Conservation (phyloP, 2,888 invertebrate genomes). For the Harmothoe impar region DNA sequence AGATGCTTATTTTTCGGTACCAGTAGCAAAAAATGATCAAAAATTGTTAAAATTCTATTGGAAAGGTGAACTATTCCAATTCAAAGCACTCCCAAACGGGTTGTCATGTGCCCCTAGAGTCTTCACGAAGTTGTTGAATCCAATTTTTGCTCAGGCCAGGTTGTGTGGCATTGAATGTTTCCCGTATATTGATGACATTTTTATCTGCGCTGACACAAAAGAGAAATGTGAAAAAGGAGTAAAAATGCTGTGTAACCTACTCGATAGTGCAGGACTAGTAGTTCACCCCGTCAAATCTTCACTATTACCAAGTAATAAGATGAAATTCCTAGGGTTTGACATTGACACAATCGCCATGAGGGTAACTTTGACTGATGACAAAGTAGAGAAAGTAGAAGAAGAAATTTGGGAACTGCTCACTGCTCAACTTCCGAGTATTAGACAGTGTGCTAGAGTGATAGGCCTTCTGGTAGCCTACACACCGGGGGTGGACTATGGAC, state of each 20-base stretch:
- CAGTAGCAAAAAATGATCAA: too few species aligned
- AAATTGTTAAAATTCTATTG: too few species aligned
- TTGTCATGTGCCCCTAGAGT: too few species aligned
- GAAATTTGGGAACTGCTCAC: not conserved
- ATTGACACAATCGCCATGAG: not conserved
- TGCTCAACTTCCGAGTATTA: not conserved
- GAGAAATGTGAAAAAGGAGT: too few species aligned
- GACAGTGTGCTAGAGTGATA: too few species aligned
- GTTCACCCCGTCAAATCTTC: not conserved
- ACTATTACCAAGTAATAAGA: not conserved
- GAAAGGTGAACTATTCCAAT: too few species aligned
- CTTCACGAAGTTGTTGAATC: too few species aligned
- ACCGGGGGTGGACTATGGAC: not conserved
- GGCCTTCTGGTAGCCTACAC: not conserved
- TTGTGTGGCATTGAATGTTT: not conserved
- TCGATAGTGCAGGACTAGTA: not conserved
- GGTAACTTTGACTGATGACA: not conserved
- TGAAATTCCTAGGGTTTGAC: not conserved
- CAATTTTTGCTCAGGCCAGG: not conserved
- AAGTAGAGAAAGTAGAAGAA: not conserved
- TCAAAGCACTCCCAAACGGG: too few species aligned
- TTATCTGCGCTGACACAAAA: too few species aligned
- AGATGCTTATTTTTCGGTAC: too few species aligned
- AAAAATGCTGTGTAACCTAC: not conserved
- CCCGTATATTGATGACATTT: not conserved